phyloP scores from a whole-genome alignment of 2,888 invertebrate species.

The Heliconius aoede region DNA sequence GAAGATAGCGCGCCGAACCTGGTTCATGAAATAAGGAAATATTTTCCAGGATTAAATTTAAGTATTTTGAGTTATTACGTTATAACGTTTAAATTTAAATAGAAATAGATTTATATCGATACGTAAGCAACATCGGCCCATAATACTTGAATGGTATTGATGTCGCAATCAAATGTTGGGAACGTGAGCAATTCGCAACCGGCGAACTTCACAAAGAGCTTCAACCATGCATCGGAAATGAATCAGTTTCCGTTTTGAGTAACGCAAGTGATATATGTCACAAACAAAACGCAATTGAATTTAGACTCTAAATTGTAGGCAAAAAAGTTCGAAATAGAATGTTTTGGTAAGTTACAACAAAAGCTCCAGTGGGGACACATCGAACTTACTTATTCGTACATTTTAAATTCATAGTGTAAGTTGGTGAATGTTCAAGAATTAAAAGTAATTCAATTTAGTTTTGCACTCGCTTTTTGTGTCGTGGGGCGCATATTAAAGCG shows the following conservation, averaged over 20 bases:
- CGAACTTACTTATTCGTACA: conserved; percentile 59
- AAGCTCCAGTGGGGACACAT: conserved; percentile 60
- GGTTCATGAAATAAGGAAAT: conserved; percentile 51
- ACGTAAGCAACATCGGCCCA: conserved; percentile 40
- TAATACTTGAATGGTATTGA: conserved; percentile 66
- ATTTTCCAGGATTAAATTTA: conserved; percentile 44
- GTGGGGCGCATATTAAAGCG: conserved; percentile 47
- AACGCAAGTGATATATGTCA: conserved; percentile 76
- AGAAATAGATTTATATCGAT: conserved; percentile 41
- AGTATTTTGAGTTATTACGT: conserved; percentile 1
- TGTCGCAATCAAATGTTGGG: conserved; percentile 80
- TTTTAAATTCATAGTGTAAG: conserved; percentile 65
- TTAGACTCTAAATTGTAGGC: conserved; percentile 58
- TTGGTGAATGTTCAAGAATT: conserved; percentile 60
- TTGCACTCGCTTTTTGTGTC: conserved; percentile 44
- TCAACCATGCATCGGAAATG: conserved; percentile 82
- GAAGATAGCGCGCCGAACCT: conserved; percentile 46
- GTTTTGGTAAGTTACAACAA: conserved; percentile 60
- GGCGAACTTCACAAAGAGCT: conserved; percentile 80
- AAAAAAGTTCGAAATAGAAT: conserved; percentile 58
- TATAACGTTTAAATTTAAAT: conserved; percentile 10
- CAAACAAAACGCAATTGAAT: conserved; percentile 59
- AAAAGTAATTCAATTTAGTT: conserved; percentile 58
- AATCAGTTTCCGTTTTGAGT: conserved; percentile 81
- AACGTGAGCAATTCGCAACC: conserved; percentile 79